Evolutionary conservation across 2,797 vertebrate species (phyloP), one percentile per base, ranked within the genome.

Genomic region (Lemur catta): DNA sequence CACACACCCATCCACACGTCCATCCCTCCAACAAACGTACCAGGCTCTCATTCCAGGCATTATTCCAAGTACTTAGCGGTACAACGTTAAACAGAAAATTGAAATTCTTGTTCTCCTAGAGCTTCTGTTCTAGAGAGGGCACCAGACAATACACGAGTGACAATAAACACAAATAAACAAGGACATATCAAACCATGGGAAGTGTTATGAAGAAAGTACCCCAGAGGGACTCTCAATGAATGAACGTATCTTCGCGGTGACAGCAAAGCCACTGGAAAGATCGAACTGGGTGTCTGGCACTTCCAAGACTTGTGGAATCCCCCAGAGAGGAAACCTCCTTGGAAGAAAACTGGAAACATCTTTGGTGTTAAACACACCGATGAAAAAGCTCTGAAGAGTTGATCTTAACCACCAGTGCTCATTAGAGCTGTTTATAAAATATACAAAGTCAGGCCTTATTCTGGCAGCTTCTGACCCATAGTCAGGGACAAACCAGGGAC

Each of bases 1-100:
- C 30, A 22, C 7, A 4, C 48, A 30, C 0, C 50, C 11, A 52
- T 7, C 26, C 15, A 35, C 10, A 2, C 24, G 35, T 0, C 30
- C 52, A n/a, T 33, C 79, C n/a, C 11, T 10, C 67, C 22, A 38
- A 6, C 4, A 52, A 24, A 30, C 15, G 33, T 48, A 57, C 3
- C 24, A 17, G 80, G 43, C 7, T 61, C 38, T 59, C 48, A 50
- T 28, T 72, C 35, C 5, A 41, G 28, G 26, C n/a, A 52, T 57
- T 71, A 57, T 15, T 65, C 84, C 55, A 59, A 63, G 26, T 20
- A 52, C 28, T 26, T n/a, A 33, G 8, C 12, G 17, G 14, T 4
- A n/a, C 13, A 48, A 10, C 13, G 48, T 24, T 26, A 63, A 71
- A 13, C n/a, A 74, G 84, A 65, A 52, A 74, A 48, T 6, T 35